Evolutionary conservation across 2,113 vertebrate species (phyloP).

Genomic region (Donacobius atricapilla): DNA sequence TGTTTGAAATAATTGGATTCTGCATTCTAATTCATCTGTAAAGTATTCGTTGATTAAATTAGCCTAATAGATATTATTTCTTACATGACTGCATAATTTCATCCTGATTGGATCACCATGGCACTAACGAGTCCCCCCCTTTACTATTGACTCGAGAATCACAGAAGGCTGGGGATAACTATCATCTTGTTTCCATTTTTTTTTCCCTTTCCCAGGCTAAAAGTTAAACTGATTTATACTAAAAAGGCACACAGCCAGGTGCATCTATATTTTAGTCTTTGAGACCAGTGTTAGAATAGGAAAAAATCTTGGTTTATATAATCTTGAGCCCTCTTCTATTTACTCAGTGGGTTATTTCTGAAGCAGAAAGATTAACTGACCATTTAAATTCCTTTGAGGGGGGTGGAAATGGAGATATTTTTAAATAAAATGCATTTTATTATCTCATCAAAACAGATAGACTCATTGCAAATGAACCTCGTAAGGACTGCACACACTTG

Average conservation of each 20-base stretch:
- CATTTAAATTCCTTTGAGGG: neutral
- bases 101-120: slow-evolving; percentile 74
- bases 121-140: slow-evolving; percentile 84
- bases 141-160: slow-evolving; percentile 86
- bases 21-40: slow-evolving; percentile 94
- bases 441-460: slow-evolving; percentile 56
- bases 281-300: neutral
- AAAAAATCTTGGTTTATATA: slow-evolving; percentile 13
- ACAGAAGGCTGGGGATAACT: slow-evolving; percentile 73
- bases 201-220: slow-evolving; percentile 46
- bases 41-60: slow-evolving; percentile 96
- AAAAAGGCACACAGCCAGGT: slow-evolving; percentile 53
- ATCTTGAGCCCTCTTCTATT: slow-evolving; percentile 22
- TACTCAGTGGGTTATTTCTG: slow-evolving; percentile 46
- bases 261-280: neutral
- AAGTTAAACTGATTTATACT: slow-evolving; percentile 78
- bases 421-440: slow-evolving; percentile 58
- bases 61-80: slow-evolving; percentile 97
- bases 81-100: slow-evolving; percentile 89
- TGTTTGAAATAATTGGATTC: slow-evolving; percentile 92
- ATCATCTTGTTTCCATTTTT: slow-evolving; percentile 63
- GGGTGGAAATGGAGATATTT: slow-evolving; percentile 6
- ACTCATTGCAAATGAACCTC: slow-evolving; percentile 34
- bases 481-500: neutral
- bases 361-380: slow-evolving; percentile 34